Evolutionary conservation across 1,140 invertebrate genomes (phyloP).

Genomic region (Eupeodes corollae): DNA sequence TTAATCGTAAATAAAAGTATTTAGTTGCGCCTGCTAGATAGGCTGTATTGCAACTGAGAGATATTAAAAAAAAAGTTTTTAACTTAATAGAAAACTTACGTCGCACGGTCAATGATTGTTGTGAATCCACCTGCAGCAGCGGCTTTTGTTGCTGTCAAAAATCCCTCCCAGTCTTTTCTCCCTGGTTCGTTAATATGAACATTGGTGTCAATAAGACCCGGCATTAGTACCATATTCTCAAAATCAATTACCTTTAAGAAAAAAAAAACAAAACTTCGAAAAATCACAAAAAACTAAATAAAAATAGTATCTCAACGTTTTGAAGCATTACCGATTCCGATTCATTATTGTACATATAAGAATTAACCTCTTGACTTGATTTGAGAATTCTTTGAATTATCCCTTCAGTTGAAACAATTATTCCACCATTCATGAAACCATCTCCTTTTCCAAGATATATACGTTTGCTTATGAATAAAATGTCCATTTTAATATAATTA

Average conservation of each 20-base stretch:
- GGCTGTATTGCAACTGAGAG: neutral
- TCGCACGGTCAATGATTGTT: conserved; percentile 61
- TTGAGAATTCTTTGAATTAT: conserved; percentile 23
- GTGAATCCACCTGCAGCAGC: conserved; percentile 62
- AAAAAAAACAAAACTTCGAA: conserved; percentile 1
- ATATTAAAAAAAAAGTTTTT: neutral
- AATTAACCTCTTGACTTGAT: conserved; percentile 27
- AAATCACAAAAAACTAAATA: neutral
- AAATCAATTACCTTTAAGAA: conserved; percentile 44
- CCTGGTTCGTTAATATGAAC: conserved; percentile 84
- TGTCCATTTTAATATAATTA: conserved; percentile 19
- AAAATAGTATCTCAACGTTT: neutral
- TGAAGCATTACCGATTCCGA: conserved; percentile 20
- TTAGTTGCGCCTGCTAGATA: too few species aligned
- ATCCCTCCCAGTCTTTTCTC: conserved; percentile 59
- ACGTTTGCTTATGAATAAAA: conserved; percentile 31
- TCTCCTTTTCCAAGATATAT: conserved; percentile 25
- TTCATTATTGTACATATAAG: conserved; percentile 29
- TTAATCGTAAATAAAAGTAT: neutral
- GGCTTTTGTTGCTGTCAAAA: conserved; percentile 53
- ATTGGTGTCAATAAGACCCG: conserved; percentile 78
- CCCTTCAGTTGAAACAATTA: conserved; percentile 30
- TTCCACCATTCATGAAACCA: conserved; percentile 23
- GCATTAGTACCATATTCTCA: conserved; percentile 51
- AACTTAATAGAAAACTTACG: conserved; percentile 44